Base-by-base conservation (phyloP, 2,888 invertebrate genomes). In the Mechanitis messenoides region DNA sequence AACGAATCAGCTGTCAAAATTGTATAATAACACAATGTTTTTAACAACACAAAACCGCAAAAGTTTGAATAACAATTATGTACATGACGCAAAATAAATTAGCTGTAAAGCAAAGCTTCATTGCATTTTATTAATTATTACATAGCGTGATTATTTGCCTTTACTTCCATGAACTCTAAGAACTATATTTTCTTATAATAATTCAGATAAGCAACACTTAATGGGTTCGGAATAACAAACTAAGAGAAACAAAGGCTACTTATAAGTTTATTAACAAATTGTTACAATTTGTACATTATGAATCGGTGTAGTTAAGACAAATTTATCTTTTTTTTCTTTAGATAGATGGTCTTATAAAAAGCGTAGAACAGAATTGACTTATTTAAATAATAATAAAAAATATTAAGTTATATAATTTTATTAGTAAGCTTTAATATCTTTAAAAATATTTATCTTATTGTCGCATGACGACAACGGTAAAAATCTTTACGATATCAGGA, bases 101-200 rank as follows among this genome's bases (percentile, higher is more conserved):
- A 42, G 42, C 42, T 9, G 42, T 7, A 42, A 42, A 11, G 9
- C 42, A 42, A 42, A 42, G 42, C 42, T 42, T 42, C 42, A 11
- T 42, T 42, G 42, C 6, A 42, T 9, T 42, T 9, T 50, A 50
- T 50, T 50, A 50, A 50, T 50, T 50, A 50, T 50, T 11, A 31
- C 50, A 50, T 50, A 2, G 50, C 50, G 50, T 50, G 50, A 50
- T 31, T 50, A 31, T 50, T 31, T 9, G 9, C 42, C 50, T 50
- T 50, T 31, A 50, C 31, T 50, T 50, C 7, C 3, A 31, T 7
- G 11, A 31, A 50, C 31, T 50, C 7, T 50, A 50, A 50, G 47
- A 31, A 50, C 7, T 31, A 50, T 31, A 31, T 31, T 50, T 50
- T 3, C 31, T 31, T 50, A 31, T 50, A 28, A 47, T 47, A 50